These are phyloP conservation scores for Parasteatoda tepidariorum DNA, from an alignment of 1,140 invertebrate genomes.

Conservation along the genomic window DNA sequence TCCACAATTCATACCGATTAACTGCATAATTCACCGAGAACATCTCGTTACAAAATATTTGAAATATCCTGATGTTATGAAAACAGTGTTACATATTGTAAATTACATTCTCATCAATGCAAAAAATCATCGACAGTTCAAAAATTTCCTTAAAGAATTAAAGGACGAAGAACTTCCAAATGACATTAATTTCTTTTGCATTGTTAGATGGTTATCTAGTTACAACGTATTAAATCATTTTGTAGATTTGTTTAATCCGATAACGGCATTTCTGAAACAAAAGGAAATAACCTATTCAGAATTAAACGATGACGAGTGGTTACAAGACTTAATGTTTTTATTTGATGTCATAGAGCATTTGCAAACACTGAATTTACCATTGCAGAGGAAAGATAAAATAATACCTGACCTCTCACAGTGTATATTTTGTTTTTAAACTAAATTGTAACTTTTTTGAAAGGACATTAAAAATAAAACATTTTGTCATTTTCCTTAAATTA, in stretches of 20 bases:
- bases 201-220: slow-evolving; percentile 57
- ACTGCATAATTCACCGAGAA: too few relatives aligned
- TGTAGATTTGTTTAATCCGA: slow-evolving; percentile 55
- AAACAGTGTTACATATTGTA: too few relatives aligned
- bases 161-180: not conserved
- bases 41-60: too few relatives aligned
- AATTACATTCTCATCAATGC: too few relatives aligned
- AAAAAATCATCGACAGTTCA: too few relatives aligned
- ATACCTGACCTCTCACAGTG: not conserved
- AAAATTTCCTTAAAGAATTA: too few relatives aligned
- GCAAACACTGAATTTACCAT: slow-evolving; percentile 4
- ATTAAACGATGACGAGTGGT: slow-evolving; percentile 30
- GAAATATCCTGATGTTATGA: too few relatives aligned
- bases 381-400: slow-evolving; percentile 20
- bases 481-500: slow-evolving; percentile 16
- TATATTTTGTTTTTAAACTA: slow-evolving; percentile 13
- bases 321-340: slow-evolving; percentile 52
- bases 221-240: slow-evolving; percentile 57
- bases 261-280: slow-evolving; percentile 50
- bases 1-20: too few relatives aligned
- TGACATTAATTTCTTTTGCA: slow-evolving; percentile 42
- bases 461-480: not conserved
- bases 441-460: slow-evolving; percentile 9
- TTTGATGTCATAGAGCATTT: slow-evolving; percentile 13
- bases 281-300: slow-evolving; percentile 30